Conservation (phyloP, 2,797 vertebrate species). For the Malurus splendens region DNA sequence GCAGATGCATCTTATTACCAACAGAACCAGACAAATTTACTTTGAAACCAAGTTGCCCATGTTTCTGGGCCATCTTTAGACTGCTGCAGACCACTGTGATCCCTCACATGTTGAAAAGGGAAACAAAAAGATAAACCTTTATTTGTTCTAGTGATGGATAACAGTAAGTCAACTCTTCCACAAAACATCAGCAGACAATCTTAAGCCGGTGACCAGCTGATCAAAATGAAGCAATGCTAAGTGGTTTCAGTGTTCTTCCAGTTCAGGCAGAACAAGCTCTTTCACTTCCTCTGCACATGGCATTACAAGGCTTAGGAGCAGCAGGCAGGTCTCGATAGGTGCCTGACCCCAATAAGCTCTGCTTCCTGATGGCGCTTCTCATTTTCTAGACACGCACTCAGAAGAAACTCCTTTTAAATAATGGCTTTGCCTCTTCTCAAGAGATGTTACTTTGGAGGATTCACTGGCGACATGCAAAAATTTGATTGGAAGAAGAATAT, state of each 20-base stretch:
- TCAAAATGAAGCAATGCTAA: background rate
- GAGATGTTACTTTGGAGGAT: background rate
- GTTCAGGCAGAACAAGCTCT: accelerated
- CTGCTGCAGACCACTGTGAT: background rate
- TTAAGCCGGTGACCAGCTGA: accelerated
- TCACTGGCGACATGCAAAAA: background rate
- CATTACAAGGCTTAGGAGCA: background rate
- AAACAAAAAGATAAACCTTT: background rate
- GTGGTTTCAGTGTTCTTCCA: background rate
- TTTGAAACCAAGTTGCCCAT: background rate
- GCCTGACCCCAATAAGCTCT: accelerated
- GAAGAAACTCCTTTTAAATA: background rate
- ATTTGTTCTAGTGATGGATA: background rate
- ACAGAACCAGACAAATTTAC: background rate
- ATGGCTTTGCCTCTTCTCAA: background rate
- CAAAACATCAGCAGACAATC: background rate
- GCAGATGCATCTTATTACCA: background rate
- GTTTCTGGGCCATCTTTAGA: background rate
- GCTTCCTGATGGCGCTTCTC: background rate
- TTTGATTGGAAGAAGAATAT: background rate
- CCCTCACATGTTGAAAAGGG: background rate
- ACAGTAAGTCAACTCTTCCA: background rate
- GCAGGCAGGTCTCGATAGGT: background rate
- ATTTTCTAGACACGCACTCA: accelerated
- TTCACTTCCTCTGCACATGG: background rate